Base-by-base conservation (phyloP, 2,888 invertebrate genomes). In the Drosophila picticornis region DNA sequence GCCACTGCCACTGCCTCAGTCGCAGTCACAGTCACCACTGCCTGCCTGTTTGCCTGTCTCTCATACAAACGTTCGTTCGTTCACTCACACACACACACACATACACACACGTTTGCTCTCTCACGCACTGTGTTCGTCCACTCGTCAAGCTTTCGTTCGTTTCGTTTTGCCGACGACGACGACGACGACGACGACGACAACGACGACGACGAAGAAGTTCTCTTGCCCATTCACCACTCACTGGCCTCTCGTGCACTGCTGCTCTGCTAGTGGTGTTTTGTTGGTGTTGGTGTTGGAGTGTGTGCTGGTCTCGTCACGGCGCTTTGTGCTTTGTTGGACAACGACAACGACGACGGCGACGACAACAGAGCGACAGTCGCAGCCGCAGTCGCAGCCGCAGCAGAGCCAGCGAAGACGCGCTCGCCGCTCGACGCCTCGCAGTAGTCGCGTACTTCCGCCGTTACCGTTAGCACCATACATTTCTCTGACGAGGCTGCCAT, bases 401-500 rank as follows among this genome's bases (percentile, higher is more conserved):
- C 79, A 79, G 79, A 81, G 79, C 62, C 77, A 89, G 90, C 82
- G 90, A 87, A 87, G 88, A 87, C 87, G 84, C 83, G 83, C 88
- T 83, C 83, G 83, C 86, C 83, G 88, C 84, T 89, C 73, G 83
- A 84, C 77, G 88, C 80, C 77, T 80, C 75, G 83, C 85, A 85
- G 90, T 84, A 85, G 85, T 85, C 85, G 85, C 85, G 85, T 90
- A 85, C 87, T 85, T 85, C 85, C 90, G 85, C 89, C 85, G 85
- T 86, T 86, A 84, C 87, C 85, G 85, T 86, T 86, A 86, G 90
- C 89, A 90, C 90, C 84, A 85, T 77, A 88, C 83, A 87, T 64
- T 72, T 83, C 46, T 68, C 65, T 75, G 88, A 84, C 84, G 73
- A 77, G 73, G 78, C 78, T 81, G 78, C 77, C 83, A 81, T 73